phyloP scores from a whole-genome alignment of 2,797 vertebrate species.

The Lacerta viridis region DNA sequence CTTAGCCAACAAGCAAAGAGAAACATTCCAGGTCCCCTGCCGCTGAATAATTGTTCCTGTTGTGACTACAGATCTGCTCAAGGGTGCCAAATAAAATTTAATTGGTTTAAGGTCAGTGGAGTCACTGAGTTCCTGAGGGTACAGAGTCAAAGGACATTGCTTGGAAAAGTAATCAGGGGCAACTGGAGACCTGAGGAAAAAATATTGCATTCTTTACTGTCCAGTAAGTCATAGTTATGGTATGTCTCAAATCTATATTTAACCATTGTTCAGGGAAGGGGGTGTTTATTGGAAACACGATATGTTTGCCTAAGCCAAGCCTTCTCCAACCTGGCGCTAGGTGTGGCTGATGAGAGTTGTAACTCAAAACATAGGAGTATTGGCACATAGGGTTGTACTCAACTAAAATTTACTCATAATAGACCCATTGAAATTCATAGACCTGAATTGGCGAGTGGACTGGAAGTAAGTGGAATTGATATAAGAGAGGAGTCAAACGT shows the following conservation, averaged over 20 bases:
- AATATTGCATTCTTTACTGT: not conserved
- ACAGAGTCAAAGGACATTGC: slow-evolving; percentile 10
- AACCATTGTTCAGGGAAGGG: not conserved
- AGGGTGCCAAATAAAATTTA: slow-evolving; percentile 35
- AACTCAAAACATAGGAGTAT: too few relatives aligned
- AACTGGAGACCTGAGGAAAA: not conserved
- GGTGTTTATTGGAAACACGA: slow-evolving; percentile 1
- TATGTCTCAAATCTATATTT: slow-evolving; percentile 19
- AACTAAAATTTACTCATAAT: too few relatives aligned
- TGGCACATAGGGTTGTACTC: too few relatives aligned
- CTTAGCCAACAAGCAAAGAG: slow-evolving; percentile 15
- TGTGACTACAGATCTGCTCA: slow-evolving; percentile 28
- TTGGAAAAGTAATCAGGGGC: slow-evolving; percentile 3
- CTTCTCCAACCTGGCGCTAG: too few relatives aligned
- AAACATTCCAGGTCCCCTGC: slow-evolving; percentile 11
- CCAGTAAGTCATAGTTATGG: not conserved
- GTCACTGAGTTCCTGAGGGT: slow-evolving; percentile 11
- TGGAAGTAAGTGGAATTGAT: too few relatives aligned
- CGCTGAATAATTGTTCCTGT: slow-evolving; percentile 42
- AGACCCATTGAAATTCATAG: too few relatives aligned
- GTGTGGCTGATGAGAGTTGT: too few relatives aligned
- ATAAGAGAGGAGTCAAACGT: too few relatives aligned
- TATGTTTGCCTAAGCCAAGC: not conserved
- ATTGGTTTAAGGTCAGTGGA: slow-evolving; percentile 45
- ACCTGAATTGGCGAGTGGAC: too few relatives aligned